Evolutionary conservation across 1,140 invertebrate genomes (phyloP).

Genomic region (Cataglyphis hispanica): DNA sequence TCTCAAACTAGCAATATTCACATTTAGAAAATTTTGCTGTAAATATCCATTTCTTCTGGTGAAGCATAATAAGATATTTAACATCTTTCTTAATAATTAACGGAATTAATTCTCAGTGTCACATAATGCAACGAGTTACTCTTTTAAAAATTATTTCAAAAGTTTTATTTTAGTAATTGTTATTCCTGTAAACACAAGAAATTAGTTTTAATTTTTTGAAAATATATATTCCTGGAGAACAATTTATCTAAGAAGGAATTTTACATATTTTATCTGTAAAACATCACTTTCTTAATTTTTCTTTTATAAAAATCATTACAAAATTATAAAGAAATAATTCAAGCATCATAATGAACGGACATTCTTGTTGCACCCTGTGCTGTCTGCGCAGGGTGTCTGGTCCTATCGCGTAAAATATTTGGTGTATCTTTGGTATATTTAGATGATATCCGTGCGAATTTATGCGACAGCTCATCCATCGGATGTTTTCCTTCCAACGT

Average conservation of each 20-base stretch:
- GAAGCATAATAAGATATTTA: background rate
- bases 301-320: conserved; percentile 5
- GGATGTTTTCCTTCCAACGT: conserved; percentile 34
- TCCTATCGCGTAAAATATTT: conserved; percentile 46
- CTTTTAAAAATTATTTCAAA: conserved; percentile 6
- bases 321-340: conserved; percentile 28
- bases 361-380: conserved; percentile 18
- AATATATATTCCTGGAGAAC: background rate
- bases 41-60: background rate
- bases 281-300: conserved; percentile 9
- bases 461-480: conserved; percentile 45
- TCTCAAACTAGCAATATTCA: background rate
- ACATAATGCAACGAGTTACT: background rate
- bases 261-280: background rate
- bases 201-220: background rate
- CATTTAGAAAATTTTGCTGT: background rate
- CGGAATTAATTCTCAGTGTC: background rate
- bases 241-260: background rate
- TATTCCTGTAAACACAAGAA: background rate
- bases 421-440: conserved; percentile 52
- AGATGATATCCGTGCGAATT: conserved; percentile 34
- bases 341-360: conserved; percentile 51
- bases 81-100: background rate
- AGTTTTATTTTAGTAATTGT: background rate
- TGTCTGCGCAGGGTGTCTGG: conserved; percentile 42